These are phyloP conservation scores for Luffia ferchaultella DNA, from an alignment of 2,888 invertebrate genomes.

Conservation along the genomic window DNA sequence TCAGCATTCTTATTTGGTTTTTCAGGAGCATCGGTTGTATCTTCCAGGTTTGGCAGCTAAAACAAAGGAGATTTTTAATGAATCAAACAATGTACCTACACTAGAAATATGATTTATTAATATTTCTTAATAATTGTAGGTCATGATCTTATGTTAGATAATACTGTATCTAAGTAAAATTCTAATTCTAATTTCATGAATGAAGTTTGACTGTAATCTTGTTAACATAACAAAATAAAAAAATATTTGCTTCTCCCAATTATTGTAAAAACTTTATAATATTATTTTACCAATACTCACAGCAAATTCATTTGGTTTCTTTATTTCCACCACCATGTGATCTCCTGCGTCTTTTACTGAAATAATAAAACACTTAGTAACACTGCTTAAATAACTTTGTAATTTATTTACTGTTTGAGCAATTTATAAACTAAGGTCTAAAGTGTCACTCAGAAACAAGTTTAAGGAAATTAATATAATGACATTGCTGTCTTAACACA, in stretches of 20 bases:
- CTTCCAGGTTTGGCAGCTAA: neutral
- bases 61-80: neutral
- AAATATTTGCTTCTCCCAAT: no score
- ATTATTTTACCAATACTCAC: slow-evolving; percentile 23
- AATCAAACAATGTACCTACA: slow-evolving; percentile 1
- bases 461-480: no score
- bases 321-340: slow-evolving; percentile 53
- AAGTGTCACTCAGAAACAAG: no score
- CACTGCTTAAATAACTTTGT: neutral
- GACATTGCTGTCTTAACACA: no score
- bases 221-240: no score
- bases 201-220: no score
- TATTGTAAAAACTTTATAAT: neutral
- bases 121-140: no score
- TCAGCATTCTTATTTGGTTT: slow-evolving; percentile 27
- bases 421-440: no score
- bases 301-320: slow-evolving; percentile 42
- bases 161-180: no score
- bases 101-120: no score
- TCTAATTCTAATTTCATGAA: no score
- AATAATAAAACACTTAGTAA: slow-evolving; percentile 13
- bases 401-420: slow-evolving; percentile 26
- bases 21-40: slow-evolving; percentile 7
- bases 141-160: no score
- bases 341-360: slow-evolving; percentile 48